phyloP scores from a whole-genome alignment of 2,797 vertebrate species.

The Lacerta viridis region DNA sequence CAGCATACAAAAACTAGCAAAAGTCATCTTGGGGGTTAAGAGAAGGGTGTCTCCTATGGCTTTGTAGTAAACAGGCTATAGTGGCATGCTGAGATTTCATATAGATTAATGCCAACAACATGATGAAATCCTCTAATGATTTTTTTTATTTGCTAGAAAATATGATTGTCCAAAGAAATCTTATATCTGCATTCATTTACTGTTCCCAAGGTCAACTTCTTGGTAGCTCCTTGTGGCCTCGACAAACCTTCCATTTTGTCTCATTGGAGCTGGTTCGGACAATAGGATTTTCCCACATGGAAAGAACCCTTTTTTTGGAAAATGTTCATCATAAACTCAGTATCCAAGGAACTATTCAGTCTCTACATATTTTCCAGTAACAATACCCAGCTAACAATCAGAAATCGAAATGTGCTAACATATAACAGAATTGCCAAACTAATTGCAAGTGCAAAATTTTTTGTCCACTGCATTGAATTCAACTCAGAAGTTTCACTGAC shows the following conservation, averaged over 20 bases:
- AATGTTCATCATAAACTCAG: neutral
- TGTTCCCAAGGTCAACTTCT: constrained; percentile 5
- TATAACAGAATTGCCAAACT: neutral
- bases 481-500: constrained; percentile 1
- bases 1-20: constrained; percentile 12
- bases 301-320: neutral
- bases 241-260: neutral
- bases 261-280: neutral
- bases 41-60: constrained; percentile 12
- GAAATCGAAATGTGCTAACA: neutral
- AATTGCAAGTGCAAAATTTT: neutral
- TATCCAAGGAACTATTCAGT: neutral
- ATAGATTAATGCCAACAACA: constrained; percentile 30
- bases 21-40: constrained; percentile 31
- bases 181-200: neutral
- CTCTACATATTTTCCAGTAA: neutral
- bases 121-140: constrained; percentile 12
- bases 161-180: constrained; percentile 1
- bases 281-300: neutral
- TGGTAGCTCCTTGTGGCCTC: neutral
- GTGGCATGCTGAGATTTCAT: neutral
- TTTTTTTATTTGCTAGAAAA: constrained; percentile 28
- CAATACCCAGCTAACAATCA: neutral
- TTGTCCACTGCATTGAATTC: neutral
- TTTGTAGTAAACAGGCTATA: constrained; percentile 22